Evolutionary conservation across 2,797 vertebrate species (phyloP).

Genomic region (Columba guinea): DNA sequence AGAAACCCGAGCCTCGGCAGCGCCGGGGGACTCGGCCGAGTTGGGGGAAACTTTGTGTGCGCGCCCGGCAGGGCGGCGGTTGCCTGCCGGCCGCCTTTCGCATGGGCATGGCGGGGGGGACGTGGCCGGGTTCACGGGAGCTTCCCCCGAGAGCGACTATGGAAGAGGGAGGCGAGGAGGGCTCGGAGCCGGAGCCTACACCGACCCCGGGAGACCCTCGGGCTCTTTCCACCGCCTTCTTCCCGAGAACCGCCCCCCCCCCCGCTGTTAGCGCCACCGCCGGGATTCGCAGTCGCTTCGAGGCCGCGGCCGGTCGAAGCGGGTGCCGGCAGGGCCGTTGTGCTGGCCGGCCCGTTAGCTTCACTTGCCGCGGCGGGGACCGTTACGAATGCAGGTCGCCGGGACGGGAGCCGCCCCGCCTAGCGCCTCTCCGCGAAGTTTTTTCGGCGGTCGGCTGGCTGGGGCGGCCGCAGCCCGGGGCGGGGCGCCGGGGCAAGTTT

Average conservation of each 20-base stretch:
- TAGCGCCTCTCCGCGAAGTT: not conserved
- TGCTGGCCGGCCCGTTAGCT: not conserved
- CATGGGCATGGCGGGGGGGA: not conserved
- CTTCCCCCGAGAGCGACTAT: not conserved
- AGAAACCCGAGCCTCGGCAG: not conserved
- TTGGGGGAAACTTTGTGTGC: constrained; percentile 48
- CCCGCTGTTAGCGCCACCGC: not conserved
- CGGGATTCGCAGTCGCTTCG: not conserved
- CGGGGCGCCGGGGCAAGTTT: not conserved
- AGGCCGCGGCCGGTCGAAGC: not conserved
- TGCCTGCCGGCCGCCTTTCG: not conserved
- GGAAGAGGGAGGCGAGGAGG: not conserved
- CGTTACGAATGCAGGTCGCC: not conserved
- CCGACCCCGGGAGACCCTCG: not conserved
- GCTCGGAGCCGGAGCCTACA: not conserved
- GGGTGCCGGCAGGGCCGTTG: not conserved
- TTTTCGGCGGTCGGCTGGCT: not conserved
- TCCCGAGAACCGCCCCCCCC: no score
- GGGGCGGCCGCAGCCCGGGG: not conserved
- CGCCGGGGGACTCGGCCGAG: not conserved
- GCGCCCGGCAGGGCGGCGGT: not conserved
- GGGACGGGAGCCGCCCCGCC: not conserved
- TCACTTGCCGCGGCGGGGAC: not conserved
- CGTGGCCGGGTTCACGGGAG: not conserved
- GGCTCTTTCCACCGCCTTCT: not conserved